Base-by-base conservation (phyloP, 1,140 invertebrate genomes). In the Plutomurus gul region DNA sequence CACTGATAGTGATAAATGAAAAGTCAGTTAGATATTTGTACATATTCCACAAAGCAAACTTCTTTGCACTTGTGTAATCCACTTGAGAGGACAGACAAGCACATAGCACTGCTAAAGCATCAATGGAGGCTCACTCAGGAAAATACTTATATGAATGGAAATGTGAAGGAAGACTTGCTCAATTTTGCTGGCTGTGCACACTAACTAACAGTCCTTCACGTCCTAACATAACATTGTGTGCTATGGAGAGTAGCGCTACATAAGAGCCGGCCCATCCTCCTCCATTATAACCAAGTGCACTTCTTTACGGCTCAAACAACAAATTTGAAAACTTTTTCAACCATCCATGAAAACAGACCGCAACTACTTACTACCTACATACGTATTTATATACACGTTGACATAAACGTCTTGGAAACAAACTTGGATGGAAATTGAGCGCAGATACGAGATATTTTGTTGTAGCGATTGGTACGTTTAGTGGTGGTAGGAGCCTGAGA, bases 261-360 rank as follows among this genome's bases (percentile, higher is more conserved):
- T n/a, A n/a, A 33, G 13, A 51, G 20, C 11, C 25, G 47, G 13
- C 10, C 7, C 16, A 20, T 25, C 27, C 70, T 40, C 10, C 18
- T 74, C 22, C 11, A 27, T 43, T 18, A 25, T 18, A n/a, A 27
- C 39, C 25, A 70, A 74, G 46, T 72, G 37, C 37, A 27, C n/a
- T 25, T 36, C 27, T 74, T 49, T 49, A 47, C 27, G 22, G 22
- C 7, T 47, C 13, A 13, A 33, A 33, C 43, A 30, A 51, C 77
- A 79, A 39, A 74, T 79, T 33, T 43, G 3, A 47, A 18, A 75
- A 79, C 77, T 79, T 74, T 75, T 74, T 16, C 72, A 36, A 56
- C 65, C 77, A 75, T 43, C 33, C 77, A 75, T 79, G 49, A 46
- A 75, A 65, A 60, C 20, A 78, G 20, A 56, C n/a, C 39, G n/a